Evolutionary conservation across 2,888 invertebrate species (phyloP), one percentile per base, ranked within the genome.

Genomic region (Sarcophaga carnaria): DNA sequence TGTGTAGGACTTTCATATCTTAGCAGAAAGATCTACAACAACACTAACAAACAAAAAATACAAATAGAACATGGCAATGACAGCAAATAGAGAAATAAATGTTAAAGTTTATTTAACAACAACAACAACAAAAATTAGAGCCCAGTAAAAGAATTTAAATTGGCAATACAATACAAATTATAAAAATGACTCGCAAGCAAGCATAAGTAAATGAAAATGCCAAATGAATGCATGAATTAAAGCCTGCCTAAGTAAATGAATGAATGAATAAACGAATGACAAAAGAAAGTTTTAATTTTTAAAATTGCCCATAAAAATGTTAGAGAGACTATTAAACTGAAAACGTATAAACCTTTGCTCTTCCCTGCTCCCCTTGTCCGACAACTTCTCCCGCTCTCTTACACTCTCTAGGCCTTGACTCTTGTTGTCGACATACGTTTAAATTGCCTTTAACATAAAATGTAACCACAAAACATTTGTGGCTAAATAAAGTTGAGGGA

Each of bases 251-350:
- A n/a, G n/a, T 54, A 54, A 54, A 4, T 54, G 49, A 54, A 54
- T 14, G 54, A 67, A 45, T 67, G 20, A 37, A 54, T 20, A 47
- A 74, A 45, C 20, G 75, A 67, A 54, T 14, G 47, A 72, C 27
- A 59, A 63, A 66, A 62, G 17, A 49, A 45, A 72, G 45, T 74
- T 70, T 70, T 60, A 20, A 69, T 22, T 71, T 60, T 67, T 54
- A 66, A 25, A 80, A 75, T 69, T 76, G 47, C 63, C 27, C 54
- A 78, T 76, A 80, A 79, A 76, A 85, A 62, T 22, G 37, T 66
- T 79, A 54, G 27, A 22, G 71, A 79, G 22, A 60, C 63, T 67
- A 72, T 59, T 63, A 74, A 78, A 67, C n/a, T 45, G 60, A 27
- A 25, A 8, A 69, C 54, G 12, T 17, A 14, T 4, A 54, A 54